Conservation (phyloP, 2,113 vertebrate genomes). For the Chionis minor region DNA sequence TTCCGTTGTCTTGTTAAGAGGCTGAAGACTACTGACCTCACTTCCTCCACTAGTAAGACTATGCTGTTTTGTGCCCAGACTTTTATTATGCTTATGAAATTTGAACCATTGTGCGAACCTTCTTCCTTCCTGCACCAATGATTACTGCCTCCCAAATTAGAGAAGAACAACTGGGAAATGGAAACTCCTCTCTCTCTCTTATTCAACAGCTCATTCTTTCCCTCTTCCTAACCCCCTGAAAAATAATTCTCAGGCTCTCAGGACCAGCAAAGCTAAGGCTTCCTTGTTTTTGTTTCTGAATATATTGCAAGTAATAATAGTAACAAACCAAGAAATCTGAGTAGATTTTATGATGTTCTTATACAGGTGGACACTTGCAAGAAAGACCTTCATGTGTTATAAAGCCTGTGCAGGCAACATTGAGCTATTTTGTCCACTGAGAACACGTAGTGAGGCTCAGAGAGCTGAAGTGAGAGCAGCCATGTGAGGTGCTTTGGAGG, state of each 20-base stretch:
- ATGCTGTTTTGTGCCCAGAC: conserved; percentile 50
- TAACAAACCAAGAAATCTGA: background rate
- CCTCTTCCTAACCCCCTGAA: background rate
- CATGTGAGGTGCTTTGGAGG: background rate
- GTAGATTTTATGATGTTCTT: background rate
- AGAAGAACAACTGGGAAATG: background rate
- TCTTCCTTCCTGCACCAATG: background rate
- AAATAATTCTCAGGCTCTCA: background rate
- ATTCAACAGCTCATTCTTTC: background rate
- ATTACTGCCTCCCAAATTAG: background rate
- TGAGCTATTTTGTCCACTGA: background rate
- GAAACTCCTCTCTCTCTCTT: background rate
- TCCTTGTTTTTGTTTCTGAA: background rate
- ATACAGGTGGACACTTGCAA: background rate
- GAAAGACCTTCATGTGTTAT: background rate
- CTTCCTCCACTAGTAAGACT: conserved; percentile 79
- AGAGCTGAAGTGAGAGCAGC: background rate
- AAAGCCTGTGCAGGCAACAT: background rate
- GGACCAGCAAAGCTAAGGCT: background rate
- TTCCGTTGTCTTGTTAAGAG: conserved; percentile 86
- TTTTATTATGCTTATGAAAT: conserved; percentile 17
- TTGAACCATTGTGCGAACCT: background rate
- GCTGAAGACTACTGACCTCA: conserved; percentile 75
- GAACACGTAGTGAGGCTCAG: background rate
- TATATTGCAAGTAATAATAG: background rate